These are phyloP conservation scores for Holothuria glaberrima DNA, from an alignment of 35 echinoderm and acorn worm species.

Conservation along the genomic window DNA sequence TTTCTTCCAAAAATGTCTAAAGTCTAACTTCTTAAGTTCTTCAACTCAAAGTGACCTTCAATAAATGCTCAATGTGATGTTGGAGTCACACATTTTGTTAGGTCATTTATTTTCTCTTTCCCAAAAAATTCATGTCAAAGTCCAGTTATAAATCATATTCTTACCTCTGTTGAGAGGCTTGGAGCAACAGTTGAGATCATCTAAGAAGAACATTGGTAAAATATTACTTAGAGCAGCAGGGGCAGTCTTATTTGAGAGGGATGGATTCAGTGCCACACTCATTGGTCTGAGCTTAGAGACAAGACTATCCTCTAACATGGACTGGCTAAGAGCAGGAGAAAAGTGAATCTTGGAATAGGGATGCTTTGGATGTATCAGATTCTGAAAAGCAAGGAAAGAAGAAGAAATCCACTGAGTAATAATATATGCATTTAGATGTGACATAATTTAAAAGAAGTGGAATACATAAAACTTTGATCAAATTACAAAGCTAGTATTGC, in stretches of 20 bases:
- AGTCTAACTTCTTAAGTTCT: too few species aligned
- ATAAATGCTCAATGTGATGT: too few species aligned
- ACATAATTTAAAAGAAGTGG: too few species aligned
- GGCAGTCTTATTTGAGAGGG: neutral
- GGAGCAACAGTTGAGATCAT: conserved; percentile 75
- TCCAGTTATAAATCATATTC: too few species aligned
- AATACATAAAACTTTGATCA: too few species aligned
- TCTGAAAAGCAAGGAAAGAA: conserved; percentile 62
- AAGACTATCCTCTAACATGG: conserved; percentile 74
- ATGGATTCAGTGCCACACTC: conserved; percentile 56
- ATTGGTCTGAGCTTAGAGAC: conserved; percentile 70
- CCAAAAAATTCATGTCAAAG: too few species aligned
- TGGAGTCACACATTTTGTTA: too few species aligned
- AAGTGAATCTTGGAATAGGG: conserved; percentile 70
- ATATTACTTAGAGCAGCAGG: neutral
- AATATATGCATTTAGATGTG: neutral
- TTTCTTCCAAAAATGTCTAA: too few species aligned
- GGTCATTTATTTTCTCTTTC: too few species aligned
- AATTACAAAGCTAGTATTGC: too few species aligned
- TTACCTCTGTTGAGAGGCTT: conserved; percentile 70
- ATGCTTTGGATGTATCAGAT: conserved; percentile 87
- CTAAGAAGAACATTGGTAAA: conserved; percentile 74
- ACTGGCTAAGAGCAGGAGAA: conserved; percentile 68
- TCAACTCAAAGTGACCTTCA: too few species aligned
- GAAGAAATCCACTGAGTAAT: neutral